A percentile compares a stretch with the other conserved stretches of the same genome.
phyloP scores from a whole-genome alignment of 2,113 vertebrate species.

The Pholis gunnellus region DNA sequence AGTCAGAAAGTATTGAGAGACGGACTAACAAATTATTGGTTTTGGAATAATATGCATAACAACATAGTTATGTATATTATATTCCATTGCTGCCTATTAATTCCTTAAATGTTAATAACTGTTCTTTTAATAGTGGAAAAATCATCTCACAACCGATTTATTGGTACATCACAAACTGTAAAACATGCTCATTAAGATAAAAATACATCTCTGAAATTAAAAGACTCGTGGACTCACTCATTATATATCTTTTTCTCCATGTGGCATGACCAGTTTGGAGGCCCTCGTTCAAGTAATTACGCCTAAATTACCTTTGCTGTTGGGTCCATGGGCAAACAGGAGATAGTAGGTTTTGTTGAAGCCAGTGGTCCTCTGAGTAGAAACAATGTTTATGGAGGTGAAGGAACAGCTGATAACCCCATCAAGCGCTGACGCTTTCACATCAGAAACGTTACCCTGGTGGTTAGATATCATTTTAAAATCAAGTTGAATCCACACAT shows the following conservation, averaged over 20 bases:
- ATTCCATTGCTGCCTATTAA: too few species aligned
- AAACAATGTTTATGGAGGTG: constrained; percentile 75
- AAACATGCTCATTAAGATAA: neutral
- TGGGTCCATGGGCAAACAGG: constrained; percentile 77
- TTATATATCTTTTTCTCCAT: neutral
- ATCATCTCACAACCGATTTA: neutral
- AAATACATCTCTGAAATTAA: neutral
- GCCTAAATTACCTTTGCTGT: constrained; percentile 58
- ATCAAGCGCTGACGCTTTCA: constrained; percentile 57
- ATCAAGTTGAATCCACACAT: neutral
- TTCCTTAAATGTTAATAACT: too few species aligned
- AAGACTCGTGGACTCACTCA: neutral
- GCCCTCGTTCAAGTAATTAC: neutral
- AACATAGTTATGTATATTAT: too few species aligned
- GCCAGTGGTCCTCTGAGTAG: constrained; percentile 54
- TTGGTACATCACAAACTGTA: neutral
- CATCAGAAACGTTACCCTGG: constrained; percentile 76
- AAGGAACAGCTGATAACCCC: constrained; percentile 83
- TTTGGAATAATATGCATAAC: too few species aligned
- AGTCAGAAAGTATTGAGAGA: too few species aligned
- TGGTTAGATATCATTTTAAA: constrained; percentile 9
- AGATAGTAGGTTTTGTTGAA: constrained; percentile 67
- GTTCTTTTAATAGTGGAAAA: neutral
- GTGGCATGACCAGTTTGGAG: neutral
- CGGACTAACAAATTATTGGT: too few species aligned